Evolutionary conservation across 2,113 vertebrate species (phyloP).

Genomic region (Scolopax mira): DNA sequence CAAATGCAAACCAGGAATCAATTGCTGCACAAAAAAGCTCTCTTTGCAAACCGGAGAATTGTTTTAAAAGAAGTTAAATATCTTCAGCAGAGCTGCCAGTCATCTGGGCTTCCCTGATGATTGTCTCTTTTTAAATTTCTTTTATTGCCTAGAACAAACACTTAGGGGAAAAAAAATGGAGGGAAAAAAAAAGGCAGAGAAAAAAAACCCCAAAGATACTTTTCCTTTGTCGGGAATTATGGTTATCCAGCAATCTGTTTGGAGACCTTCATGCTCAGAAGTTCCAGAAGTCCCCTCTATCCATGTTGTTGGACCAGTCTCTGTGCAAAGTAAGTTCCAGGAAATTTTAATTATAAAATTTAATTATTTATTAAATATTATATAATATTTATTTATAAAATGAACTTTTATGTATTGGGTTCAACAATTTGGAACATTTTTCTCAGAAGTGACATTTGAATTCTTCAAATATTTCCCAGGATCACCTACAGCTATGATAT

Average conservation of each 20-base stretch:
- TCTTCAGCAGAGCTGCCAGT: not conserved
- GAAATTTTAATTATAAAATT: too few species aligned
- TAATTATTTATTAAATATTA: too few species aligned
- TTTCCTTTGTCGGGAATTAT: not conserved
- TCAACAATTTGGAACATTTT: not conserved
- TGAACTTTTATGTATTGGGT: not conserved
- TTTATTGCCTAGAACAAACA: not conserved
- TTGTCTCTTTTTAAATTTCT: not conserved
- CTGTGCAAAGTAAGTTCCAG: not conserved
- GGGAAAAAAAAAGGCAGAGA: fast-evolving
- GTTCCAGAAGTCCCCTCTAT: not conserved
- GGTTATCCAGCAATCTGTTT: not conserved
- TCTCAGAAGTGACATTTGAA: not conserved
- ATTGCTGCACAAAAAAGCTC: not conserved
- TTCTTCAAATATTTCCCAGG: not conserved
- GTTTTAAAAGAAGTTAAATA: not conserved
- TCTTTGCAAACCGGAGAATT: not conserved
- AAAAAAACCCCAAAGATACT: too few species aligned
- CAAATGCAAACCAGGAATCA: not conserved
- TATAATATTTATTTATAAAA: too few species aligned
- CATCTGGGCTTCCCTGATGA: not conserved
- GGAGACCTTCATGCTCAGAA: not conserved
- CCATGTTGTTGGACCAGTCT: fast-evolving
- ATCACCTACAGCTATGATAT: not conserved
- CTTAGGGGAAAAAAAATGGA: fast-evolving